Evolutionary conservation across 2,888 invertebrate species (phyloP), one percentile per base, ranked within the genome.

Genomic region (Trachelus stipa): DNA sequence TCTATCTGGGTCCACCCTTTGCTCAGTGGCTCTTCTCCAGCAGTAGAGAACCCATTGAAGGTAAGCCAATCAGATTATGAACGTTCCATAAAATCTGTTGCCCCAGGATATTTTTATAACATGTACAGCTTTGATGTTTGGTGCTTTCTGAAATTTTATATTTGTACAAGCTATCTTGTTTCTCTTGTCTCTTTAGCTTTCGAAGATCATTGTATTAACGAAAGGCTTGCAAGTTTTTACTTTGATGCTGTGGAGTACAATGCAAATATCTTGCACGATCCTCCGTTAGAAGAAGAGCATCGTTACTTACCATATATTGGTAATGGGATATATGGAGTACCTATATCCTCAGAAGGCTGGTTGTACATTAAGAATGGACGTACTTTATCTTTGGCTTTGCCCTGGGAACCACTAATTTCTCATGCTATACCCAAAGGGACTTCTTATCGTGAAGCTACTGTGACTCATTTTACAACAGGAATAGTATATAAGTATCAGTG

Each of bases 301-400:
- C 92, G 93, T 82, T 95, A 94, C 86, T 93, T 96, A 89, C 95
- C 96, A 85, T 96, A 95, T 86, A 93, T 95, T 79, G 96, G 96
- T 15, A 96, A 96, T 91, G 96, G 96, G 1, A 92, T 94, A 79
- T 92, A 96, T 80, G 96, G 96, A 0, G 85, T 96, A 69, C 93
- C 94, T 69, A 91, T 96, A 71, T 92, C 94, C 75, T 93, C 94
- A 75, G 94, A 95, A 85, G 93, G 95, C 6, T 92, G 93, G 83
- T 87, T 96, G 34, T 95, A 95, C 87, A 94, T 96, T 40, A 95
- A 95, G 90, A 91, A 92, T 73, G 94, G 94, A 0, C 92, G 96
- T 81, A 94, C 95, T 3, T 91, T 96, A 84, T 94, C 95, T 11
- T 87, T 95, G 73, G 94, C 94, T 0, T 92, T 96, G 15, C 93